Evolutionary conservation across 1,140 invertebrate genomes (phyloP).

Genomic region (Cotesia vestalis): DNA sequence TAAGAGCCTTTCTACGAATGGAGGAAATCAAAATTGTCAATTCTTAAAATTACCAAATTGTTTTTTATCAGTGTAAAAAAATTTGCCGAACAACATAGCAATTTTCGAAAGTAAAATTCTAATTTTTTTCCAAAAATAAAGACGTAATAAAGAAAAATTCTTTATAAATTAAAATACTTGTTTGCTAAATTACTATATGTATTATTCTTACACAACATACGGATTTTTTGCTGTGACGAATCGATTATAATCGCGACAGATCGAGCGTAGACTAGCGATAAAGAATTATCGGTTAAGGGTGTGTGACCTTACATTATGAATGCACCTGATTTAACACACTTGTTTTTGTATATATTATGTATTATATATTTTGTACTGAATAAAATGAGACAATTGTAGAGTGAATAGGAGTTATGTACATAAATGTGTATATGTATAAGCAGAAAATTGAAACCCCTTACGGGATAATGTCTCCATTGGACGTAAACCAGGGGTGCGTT

Average conservation of each 20-base stretch:
- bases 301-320: slow-evolving; percentile 54
- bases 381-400: no score
- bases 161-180: no score
- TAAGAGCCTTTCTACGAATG: no score
- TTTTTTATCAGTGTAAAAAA: no score
- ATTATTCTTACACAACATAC: background rate
- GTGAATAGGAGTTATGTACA: background rate
- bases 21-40: no score
- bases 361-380: slow-evolving; percentile 43
- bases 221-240: slow-evolving; percentile 49
- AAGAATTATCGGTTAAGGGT: background rate
- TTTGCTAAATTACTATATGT: no score
- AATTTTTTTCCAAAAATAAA: no score
- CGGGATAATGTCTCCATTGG: slow-evolving; percentile 57
- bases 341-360: slow-evolving; percentile 60
- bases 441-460: background rate
- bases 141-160: no score
- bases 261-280: slow-evolving; percentile 14
- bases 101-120: no score
- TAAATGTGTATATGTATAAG: slow-evolving; percentile 5
- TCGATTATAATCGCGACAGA: slow-evolving; percentile 53
- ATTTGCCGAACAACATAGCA: no score
- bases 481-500: slow-evolving; percentile 31
- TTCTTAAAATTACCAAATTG: no score
- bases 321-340: slow-evolving; percentile 64